Evolutionary conservation across 2,888 invertebrate species (phyloP), one percentile per base, ranked within the genome.

Genomic region (Acrobasis suavella): DNA sequence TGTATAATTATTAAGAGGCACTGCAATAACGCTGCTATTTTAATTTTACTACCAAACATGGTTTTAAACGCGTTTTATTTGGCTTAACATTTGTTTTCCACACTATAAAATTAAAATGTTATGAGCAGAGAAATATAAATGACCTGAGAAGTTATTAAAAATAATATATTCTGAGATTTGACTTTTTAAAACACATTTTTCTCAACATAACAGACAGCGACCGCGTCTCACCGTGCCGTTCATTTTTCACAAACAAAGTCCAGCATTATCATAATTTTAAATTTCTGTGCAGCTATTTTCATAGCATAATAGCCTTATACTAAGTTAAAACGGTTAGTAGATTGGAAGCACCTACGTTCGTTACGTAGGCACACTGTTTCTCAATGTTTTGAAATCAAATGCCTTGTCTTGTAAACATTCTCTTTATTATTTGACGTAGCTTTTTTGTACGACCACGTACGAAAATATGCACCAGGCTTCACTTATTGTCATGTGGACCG

Each of bases 211-310:
- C 56, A 56, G 56, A 56, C 56, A 56, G 56, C 54, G 56, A 14
- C 56, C 56, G 56, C 56, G 22, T 56, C 56, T 56, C 56, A 56
- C 46, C 56, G 56, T 17, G 56, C 42, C 51, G 60, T 60, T 51
- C 60, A 60, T 60, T 60, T 60, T 60, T 60, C 60, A 60, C 60
- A 60, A 60, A 60, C 51, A 60, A 60, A 60, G 51, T 51, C 38
- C 51, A 17, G 14, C 39, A 51, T 51, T 60, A 60, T 39, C 60
- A 60, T 60, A 60, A 60, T 60, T 60, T 60, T 39, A 60, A 60
- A 60, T 60, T 60, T 60, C 60, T 42, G 60, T 52, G 51, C 51
- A 60, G 59, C 60, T 51, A 60, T 60, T 60, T 60, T 60, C 60
- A 51, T 60, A 52, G 60, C 22, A 42, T 60, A 52, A 60, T 60